phyloP scores from a whole-genome alignment of 2,113 vertebrate genomes.

The Meriones unguiculatus region DNA sequence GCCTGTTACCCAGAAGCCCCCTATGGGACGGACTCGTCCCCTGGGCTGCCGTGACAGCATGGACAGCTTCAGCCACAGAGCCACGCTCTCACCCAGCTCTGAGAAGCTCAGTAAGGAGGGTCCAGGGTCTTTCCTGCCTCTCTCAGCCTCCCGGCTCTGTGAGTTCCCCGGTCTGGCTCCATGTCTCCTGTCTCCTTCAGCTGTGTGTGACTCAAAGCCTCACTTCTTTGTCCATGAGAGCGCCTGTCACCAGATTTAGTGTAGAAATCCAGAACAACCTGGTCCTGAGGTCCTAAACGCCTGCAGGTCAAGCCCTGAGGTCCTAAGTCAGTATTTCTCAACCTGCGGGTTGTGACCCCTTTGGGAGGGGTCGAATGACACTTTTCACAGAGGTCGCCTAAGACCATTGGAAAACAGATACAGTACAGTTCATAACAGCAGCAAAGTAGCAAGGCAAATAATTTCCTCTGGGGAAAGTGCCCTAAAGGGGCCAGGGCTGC shows the following conservation, averaged over 20 bases:
- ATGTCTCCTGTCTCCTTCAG: accelerated
- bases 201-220: too few relatives aligned
- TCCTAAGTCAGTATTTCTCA: too few relatives aligned
- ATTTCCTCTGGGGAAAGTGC: too few relatives aligned
- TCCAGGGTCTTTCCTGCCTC: not conserved
- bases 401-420: too few relatives aligned
- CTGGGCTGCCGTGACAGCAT: accelerated
- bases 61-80: not conserved
- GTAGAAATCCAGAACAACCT: not conserved
- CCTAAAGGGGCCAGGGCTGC: not conserved
- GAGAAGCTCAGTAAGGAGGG: not conserved
- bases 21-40: accelerated
- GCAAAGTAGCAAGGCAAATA: too few relatives aligned
- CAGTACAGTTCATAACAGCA: too few relatives aligned
- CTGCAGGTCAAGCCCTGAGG: not conserved
- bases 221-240: too few relatives aligned
- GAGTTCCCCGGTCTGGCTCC: accelerated
- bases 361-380: too few relatives aligned
- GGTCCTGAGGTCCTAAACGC: not conserved
- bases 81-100: accelerated
- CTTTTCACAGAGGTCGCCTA: too few relatives aligned
- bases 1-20: not conserved
- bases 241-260: not conserved
- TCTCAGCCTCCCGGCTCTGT: not conserved
- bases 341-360: too few relatives aligned